Percentiles rank a stretch among this genome's conserved stretches.
Evolutionary conservation across 2,113 vertebrate genomes (phyloP).

Genomic region (Rhagologus leucostigma): DNA sequence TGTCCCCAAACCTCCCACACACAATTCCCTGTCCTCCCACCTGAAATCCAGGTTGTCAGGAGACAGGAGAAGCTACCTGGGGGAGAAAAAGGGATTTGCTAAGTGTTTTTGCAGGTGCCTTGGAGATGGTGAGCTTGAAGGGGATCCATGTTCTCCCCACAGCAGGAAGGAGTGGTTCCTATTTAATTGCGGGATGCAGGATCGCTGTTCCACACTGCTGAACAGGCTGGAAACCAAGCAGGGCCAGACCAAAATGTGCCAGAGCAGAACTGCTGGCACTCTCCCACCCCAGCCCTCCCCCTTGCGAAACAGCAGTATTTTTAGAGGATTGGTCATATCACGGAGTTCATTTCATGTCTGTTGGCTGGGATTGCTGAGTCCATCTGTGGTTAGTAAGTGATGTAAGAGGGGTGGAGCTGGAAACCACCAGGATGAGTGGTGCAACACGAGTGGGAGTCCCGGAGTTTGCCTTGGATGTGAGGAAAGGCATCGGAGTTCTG

Average conservation of each 20-base stretch:
- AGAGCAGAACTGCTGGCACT: background rate
- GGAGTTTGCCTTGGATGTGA: background rate
- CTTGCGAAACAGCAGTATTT: background rate
- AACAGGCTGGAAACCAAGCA: background rate
- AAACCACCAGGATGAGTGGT: background rate
- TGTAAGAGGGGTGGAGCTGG: background rate
- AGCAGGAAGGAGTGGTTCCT: background rate
- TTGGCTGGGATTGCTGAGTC: background rate
- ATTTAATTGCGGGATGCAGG: background rate
- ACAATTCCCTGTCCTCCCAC: background rate
- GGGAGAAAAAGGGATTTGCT: background rate
- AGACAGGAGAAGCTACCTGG: fast-evolving
- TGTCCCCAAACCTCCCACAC: background rate
- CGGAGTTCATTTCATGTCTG: background rate
- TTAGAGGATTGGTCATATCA: background rate
- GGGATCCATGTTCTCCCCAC: fast-evolving
- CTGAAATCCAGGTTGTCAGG: background rate
- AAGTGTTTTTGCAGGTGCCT: background rate
- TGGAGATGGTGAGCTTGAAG: fast-evolving
- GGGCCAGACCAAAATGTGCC: background rate
- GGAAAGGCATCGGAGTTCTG: background rate
- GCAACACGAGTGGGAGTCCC: background rate
- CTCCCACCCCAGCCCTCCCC: background rate
- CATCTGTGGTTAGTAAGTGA: background rate
- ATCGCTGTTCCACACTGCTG: background rate